Evolutionary conservation across 2,888 invertebrate genomes (phyloP).

Genomic region (Chrysodeixis includens): DNA sequence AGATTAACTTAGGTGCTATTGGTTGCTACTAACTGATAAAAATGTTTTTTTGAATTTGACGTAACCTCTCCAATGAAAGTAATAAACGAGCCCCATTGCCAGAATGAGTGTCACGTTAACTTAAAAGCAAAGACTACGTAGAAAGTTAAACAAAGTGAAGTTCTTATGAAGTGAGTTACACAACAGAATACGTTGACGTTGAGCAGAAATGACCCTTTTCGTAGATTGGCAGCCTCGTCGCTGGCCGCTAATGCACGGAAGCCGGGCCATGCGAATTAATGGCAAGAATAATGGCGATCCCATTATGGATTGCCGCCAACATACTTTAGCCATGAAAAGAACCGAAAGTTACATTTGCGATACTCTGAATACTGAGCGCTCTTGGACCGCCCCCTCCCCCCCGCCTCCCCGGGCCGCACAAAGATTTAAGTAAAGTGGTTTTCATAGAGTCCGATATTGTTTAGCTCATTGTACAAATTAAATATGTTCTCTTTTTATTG

Average conservation of each 20-base stretch:
- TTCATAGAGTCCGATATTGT: slow-evolving; percentile 68
- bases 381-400: slow-evolving; percentile 72
- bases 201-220: slow-evolving; percentile 75
- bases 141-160: slow-evolving; percentile 38
- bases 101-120: slow-evolving; percentile 1
- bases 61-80: background rate
- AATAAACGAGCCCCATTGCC: background rate
- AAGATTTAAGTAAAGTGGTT: slow-evolving; percentile 68
- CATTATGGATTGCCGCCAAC: slow-evolving; percentile 90
- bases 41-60: background rate
- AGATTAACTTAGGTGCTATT: background rate
- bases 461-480: slow-evolving; percentile 65
- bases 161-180: slow-evolving; percentile 52
- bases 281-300: slow-evolving; percentile 90
- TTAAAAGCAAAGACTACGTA: slow-evolving; percentile 35
- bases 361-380: slow-evolving; percentile 89
- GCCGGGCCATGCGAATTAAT: slow-evolving; percentile 88
- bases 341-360: slow-evolving; percentile 90
- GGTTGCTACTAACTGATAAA: background rate
- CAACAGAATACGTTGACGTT: slow-evolving; percentile 66
- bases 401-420: slow-evolving; percentile 69
- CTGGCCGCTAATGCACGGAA: slow-evolving; percentile 88
- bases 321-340: slow-evolving; percentile 90
- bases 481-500: slow-evolving; percentile 59
- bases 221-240: slow-evolving; percentile 83